phyloP scores from a whole-genome alignment of 1,140 invertebrate species.

The Formica exsecta region DNA sequence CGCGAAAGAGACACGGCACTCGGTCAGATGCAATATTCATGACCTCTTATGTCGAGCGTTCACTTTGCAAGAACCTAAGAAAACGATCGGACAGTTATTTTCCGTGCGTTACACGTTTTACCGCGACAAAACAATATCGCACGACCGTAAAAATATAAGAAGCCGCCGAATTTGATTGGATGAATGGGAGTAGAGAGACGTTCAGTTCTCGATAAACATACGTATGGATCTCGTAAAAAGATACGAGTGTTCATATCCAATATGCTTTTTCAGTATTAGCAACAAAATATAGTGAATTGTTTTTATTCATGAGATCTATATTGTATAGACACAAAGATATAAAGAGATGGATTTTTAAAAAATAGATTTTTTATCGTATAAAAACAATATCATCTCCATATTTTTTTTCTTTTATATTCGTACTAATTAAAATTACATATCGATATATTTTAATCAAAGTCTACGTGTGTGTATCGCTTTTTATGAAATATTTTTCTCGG shows the following conservation, averaged over 20 bases:
- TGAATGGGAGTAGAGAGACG: background rate
- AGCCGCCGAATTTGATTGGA: background rate
- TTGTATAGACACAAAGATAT: background rate
- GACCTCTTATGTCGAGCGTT: slow-evolving; percentile 57
- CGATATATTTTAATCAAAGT: background rate
- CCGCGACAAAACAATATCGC: slow-evolving; percentile 23
- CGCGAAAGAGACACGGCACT: slow-evolving; percentile 55
- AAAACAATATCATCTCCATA: background rate
- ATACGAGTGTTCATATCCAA: background rate
- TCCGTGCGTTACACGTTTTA: slow-evolving; percentile 3
- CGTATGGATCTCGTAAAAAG: background rate
- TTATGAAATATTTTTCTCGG: background rate
- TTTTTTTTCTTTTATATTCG: background rate
- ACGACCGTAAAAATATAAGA: background rate
- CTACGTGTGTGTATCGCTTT: background rate
- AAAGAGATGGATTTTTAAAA: background rate
- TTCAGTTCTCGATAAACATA: background rate
- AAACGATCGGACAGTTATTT: slow-evolving; percentile 51
- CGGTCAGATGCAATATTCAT: slow-evolving; percentile 65
- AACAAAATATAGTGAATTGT: background rate
- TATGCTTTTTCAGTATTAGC: background rate
- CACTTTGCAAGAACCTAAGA: slow-evolving; percentile 44
- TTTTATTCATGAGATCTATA: background rate
- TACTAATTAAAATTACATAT: background rate
- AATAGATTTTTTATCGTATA: background rate